phyloP scores from a whole-genome alignment of 1,140 invertebrate genomes.

The Latrodectus geometricus region DNA sequence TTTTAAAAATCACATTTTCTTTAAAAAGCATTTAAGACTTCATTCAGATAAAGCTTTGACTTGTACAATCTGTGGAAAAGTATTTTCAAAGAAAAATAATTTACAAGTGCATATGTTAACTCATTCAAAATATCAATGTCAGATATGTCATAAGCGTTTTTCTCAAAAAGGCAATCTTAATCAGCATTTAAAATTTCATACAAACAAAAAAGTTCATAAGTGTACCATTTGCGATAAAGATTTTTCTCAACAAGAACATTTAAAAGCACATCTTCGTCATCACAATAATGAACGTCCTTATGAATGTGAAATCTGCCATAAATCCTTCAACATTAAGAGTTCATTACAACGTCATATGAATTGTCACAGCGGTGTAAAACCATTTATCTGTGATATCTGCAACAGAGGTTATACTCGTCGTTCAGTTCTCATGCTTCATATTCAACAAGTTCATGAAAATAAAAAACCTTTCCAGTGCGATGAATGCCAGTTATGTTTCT shows the following conservation, averaged over 20 bases:
- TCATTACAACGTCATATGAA: constrained; percentile 49
- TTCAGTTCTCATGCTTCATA: constrained; percentile 46
- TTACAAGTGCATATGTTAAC: constrained; percentile 34
- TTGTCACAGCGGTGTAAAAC: constrained; percentile 54
- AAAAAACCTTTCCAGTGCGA: constrained; percentile 50
- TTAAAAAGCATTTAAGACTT: constrained; percentile 22
- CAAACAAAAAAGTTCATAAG: constrained; percentile 73
- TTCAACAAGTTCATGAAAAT: constrained; percentile 48
- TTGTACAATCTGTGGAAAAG: constrained; percentile 48
- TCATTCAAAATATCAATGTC: constrained; percentile 73
- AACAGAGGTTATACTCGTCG: constrained; percentile 37
- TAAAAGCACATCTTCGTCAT: constrained; percentile 27
- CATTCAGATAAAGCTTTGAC: constrained; percentile 11
- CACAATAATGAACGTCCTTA: constrained; percentile 54
- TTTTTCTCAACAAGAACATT: constrained; percentile 40
- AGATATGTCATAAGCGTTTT: constrained; percentile 73
- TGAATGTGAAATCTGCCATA: constrained; percentile 50
- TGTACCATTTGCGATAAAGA: constrained; percentile 69
- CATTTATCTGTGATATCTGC: constrained; percentile 55
- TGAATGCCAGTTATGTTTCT: constrained; percentile 49
- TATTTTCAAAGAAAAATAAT: constrained; percentile 30
- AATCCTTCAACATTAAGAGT: constrained; percentile 46
- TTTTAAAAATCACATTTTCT: constrained; percentile 35
- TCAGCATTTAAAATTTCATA: constrained; percentile 65
- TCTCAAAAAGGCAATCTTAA: constrained; percentile 62